phyloP scores from a whole-genome alignment of 2,113 vertebrate species.

The Actenoides hombroni region DNA sequence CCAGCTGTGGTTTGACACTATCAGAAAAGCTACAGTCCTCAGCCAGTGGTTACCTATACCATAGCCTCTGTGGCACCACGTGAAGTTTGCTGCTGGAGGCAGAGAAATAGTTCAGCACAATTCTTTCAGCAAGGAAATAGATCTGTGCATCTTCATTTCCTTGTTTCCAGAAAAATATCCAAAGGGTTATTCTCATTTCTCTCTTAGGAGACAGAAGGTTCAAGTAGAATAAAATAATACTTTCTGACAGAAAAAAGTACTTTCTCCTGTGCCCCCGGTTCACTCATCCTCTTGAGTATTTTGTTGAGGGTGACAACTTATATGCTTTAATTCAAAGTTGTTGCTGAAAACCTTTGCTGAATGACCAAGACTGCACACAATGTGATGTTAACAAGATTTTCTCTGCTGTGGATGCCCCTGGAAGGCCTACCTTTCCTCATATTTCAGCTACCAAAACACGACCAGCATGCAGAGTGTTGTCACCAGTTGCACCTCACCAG shows the following conservation, averaged over 20 bases:
- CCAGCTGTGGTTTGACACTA: not conserved
- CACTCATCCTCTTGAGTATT: not conserved
- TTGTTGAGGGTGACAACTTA: not conserved
- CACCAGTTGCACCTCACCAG: not conserved
- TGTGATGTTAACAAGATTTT: not conserved
- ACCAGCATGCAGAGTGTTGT: rapidly evolving
- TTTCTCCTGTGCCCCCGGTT: not conserved
- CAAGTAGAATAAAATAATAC: not conserved
- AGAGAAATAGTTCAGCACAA: not conserved
- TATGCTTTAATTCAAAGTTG: not conserved
- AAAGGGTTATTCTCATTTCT: not conserved
- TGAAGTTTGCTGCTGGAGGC: not conserved
- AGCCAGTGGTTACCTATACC: not conserved
- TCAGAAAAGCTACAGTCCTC: not conserved
- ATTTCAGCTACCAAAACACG: not conserved
- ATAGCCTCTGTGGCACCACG: not conserved
- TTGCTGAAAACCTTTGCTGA: not conserved
- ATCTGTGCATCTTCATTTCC: not conserved
- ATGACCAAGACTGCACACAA: not conserved
- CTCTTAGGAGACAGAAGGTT: not conserved
- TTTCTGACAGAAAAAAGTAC: not conserved
- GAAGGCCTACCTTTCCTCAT: not conserved
- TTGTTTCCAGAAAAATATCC: not conserved
- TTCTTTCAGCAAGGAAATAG: not conserved
- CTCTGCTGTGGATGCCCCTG: not conserved